These are phyloP conservation scores for Cladopsammia gracilis DNA, from an alignment of 64 coral and sea anemone species.

Conservation along the genomic window DNA sequence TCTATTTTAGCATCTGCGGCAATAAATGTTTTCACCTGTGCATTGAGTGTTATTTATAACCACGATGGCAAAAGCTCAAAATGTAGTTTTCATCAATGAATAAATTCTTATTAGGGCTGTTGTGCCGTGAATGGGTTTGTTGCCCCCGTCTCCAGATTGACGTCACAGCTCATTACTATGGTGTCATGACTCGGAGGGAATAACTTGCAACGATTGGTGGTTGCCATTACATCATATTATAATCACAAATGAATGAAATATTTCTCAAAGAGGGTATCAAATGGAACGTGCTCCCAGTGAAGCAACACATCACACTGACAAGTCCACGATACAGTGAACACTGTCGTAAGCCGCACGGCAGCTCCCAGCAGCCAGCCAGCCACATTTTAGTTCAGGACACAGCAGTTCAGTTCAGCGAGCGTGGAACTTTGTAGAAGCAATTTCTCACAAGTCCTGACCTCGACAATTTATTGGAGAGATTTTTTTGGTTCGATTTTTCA, in stretches of 20 bases:
- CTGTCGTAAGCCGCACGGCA: background rate
- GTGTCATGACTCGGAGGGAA: background rate
- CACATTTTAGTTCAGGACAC: background rate
- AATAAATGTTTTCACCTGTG: background rate
- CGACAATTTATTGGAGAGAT: background rate
- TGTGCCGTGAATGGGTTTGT: background rate
- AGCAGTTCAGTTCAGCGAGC: background rate
- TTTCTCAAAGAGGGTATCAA: constrained; percentile 47
- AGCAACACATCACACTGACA: background rate
- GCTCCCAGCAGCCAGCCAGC: background rate
- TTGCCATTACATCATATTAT: constrained; percentile 34
- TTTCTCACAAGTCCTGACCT: background rate
- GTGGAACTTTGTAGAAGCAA: background rate
- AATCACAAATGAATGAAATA: constrained; percentile 43
- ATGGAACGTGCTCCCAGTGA: constrained; percentile 42
- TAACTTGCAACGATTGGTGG: constrained; percentile 19
- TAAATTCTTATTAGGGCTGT: background rate
- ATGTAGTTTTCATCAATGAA: background rate
- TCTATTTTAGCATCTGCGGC: background rate
- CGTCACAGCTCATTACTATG: constrained; percentile 12
- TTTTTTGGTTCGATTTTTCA: background rate
- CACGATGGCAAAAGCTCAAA: background rate
- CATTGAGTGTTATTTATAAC: background rate
- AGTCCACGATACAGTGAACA: background rate
- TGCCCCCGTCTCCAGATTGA: background rate